phyloP scores from a whole-genome alignment of 2,888 invertebrate genomes.

The Aproaerema taeniolella region DNA sequence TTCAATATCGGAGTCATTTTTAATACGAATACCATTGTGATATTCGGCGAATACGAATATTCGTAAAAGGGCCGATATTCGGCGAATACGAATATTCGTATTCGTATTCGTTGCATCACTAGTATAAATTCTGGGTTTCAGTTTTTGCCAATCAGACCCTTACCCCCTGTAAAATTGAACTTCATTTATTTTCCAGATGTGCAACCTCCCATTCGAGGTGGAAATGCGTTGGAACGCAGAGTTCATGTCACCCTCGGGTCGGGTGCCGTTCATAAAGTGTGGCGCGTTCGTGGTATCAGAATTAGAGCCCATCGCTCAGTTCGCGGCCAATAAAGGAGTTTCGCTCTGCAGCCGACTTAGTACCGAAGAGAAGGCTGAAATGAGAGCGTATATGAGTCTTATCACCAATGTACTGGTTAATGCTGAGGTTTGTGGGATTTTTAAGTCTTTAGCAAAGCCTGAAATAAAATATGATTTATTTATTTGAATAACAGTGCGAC shows the following conservation, averaged over 20 bases:
- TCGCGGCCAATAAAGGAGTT: slow-evolving; percentile 90
- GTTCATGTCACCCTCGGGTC: slow-evolving; percentile 96
- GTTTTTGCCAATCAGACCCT: no score
- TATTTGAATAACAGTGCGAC: no score
- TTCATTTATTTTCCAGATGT: slow-evolving; percentile 78
- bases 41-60: no score
- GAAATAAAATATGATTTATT: no score
- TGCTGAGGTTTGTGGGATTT: slow-evolving; percentile 89
- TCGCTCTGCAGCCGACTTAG: slow-evolving; percentile 84
- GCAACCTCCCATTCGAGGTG: slow-evolving; percentile 87
- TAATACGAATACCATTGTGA: no score
- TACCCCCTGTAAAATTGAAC: no score
- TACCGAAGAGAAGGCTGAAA: slow-evolving; percentile 89
- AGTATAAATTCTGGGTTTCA: no score
- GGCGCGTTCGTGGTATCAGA: slow-evolving; percentile 94
- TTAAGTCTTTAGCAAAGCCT: not conserved
- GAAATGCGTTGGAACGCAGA: slow-evolving; percentile 94
- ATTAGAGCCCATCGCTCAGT: slow-evolving; percentile 93
- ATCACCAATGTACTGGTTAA: slow-evolving; percentile 92
- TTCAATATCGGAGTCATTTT: no score
- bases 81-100: no score
- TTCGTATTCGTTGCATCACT: no score
- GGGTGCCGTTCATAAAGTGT: slow-evolving; percentile 94
- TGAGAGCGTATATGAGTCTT: slow-evolving; percentile 95
- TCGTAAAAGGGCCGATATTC: no score